Evolutionary conservation across 2,888 invertebrate genomes (phyloP).

Genomic region (Chrysolina haemoptera): DNA sequence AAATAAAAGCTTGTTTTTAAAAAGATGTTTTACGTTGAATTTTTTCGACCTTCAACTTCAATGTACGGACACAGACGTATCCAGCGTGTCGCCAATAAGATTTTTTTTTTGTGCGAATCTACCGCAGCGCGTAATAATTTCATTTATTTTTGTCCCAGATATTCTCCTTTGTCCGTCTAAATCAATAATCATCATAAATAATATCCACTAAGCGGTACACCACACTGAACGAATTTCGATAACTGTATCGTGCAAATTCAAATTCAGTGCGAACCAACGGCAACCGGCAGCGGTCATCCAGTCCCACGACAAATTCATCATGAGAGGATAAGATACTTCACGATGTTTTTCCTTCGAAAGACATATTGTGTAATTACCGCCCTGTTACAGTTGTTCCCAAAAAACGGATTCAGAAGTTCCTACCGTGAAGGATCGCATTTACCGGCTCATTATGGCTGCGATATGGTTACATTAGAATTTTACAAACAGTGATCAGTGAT

Average conservation of each 20-base stretch:
- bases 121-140: not conserved
- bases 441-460: slow-evolving; percentile 32
- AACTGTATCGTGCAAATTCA: slow-evolving; percentile 28
- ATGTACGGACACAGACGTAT: not conserved
- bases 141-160: slow-evolving; percentile 3
- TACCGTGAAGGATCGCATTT: slow-evolving; percentile 38
- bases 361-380: not conserved
- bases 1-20: no score
- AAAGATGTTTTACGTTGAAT: no score
- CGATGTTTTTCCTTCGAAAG: not conserved
- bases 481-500: slow-evolving; percentile 18
- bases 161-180: slow-evolving; percentile 4
- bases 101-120: not conserved
- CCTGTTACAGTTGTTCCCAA: slow-evolving; percentile 15
- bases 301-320: slow-evolving; percentile 28
- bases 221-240: slow-evolving; percentile 27
- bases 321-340: not conserved
- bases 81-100: not conserved
- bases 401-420: slow-evolving; percentile 36
- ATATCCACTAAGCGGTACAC: slow-evolving; percentile 25
- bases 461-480: slow-evolving; percentile 32
- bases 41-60: no score
- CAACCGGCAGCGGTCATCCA: not conserved
- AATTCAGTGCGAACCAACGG: slow-evolving; percentile 6
- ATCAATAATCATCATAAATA: slow-evolving; percentile 25